A percentile compares a stretch with the other conserved stretches of the same genome.
Evolutionary conservation across 2,113 vertebrate species (phyloP).

Genomic region (Toxotes chatareus): DNA sequence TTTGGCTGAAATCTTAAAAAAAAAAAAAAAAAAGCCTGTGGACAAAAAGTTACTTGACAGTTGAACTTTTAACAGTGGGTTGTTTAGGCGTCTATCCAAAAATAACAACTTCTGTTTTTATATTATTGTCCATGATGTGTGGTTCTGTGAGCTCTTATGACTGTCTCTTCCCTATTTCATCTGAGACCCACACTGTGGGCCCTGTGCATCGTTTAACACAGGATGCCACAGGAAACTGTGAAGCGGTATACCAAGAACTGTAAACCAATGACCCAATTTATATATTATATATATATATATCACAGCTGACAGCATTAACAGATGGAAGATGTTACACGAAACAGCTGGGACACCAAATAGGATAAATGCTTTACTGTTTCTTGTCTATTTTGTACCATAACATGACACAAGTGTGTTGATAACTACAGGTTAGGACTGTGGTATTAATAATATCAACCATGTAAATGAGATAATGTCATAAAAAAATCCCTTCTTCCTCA

Average conservation of each 20-base stretch:
- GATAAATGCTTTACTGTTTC: not conserved
- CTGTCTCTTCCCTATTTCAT: slow-evolving; percentile 56
- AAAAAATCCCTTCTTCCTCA: not conserved
- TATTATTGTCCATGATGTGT: not conserved
- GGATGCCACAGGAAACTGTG: not conserved
- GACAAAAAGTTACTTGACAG: not conserved
- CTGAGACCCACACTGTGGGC: not conserved
- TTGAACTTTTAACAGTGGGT: not conserved
- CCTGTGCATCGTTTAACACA: not conserved
- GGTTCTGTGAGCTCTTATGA: not conserved
- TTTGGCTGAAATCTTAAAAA: not conserved
- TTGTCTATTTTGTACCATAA: not conserved
- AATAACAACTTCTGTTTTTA: slow-evolving; percentile 40
- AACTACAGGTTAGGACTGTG: not conserved
- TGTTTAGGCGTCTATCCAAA: not conserved
- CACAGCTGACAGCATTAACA: not conserved
- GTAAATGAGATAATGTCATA: not conserved
- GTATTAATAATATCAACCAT: not conserved
- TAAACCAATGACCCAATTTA: not conserved
- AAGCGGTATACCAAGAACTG: not conserved
- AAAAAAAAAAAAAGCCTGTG: not conserved
- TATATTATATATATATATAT: no score
- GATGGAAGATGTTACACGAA: not conserved
- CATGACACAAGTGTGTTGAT: not conserved
- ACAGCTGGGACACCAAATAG: not conserved